Base-by-base conservation (phyloP, 2,888 invertebrate species). In the Apeira syringaria region DNA sequence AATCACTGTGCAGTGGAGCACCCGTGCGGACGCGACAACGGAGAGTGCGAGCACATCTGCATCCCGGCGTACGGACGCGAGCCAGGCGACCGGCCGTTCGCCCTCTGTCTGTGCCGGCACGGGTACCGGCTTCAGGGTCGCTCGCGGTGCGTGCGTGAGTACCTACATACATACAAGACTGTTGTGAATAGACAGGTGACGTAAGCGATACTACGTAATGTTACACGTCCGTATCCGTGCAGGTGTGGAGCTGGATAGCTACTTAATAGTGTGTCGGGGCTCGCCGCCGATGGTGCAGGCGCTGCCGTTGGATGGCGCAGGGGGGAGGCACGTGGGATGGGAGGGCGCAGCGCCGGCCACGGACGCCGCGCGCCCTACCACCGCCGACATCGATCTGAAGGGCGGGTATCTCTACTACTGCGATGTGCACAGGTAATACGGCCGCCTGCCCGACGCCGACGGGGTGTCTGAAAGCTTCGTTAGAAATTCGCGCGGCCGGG, bases 31-130 rank as follows among this genome's bases (percentile, higher is more conserved):
- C 81, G 78, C 25, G 78, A 90, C 63, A 92, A 93, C 68, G 94
- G 94, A 53, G 92, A 92, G 51, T 96, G 96, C 88, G 92, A 92
- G 58, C 96, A 96, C 78, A 86, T 96, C 50, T 96, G 96, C 82
- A 86, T 96, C 47, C 92, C 95, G 28, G 75, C 89, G 42, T 94
- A 92, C 91, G n/a, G n/a, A n/a, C n/a, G n/a, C n/a, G 51, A 48
- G 9, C 68, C 80, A 22, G 80, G 56, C 46, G 46, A 36, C 44
- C n/a, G n/a, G 35, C 40, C 68, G 56, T 93, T 91, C 53, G 92
- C 92, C 50, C 91, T 91, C 61, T 97, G 96, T 80, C 67, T 93
- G 34, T 96, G 96, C 70, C 91, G 92, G 24, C 92, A 94, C 58
- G 96, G 96, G 1, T 95, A 92, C 83, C 90, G 91, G 54, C 83